phyloP scores from a whole-genome alignment of 2,888 invertebrate species.

The Macropis europaea region DNA sequence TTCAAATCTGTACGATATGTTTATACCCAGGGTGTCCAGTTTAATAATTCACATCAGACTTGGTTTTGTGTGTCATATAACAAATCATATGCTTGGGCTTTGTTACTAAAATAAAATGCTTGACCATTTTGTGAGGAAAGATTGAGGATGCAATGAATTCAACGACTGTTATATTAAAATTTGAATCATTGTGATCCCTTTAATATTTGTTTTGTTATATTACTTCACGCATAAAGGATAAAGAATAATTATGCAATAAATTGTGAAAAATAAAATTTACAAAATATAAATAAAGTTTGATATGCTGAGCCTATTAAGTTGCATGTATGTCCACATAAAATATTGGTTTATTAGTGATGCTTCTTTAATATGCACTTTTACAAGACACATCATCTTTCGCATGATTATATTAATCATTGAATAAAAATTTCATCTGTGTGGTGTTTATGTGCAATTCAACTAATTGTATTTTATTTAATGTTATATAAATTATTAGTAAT shows the following conservation, averaged over 20 bases:
- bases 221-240: conserved; percentile 18
- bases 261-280: conserved; percentile 44
- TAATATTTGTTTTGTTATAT: conserved; percentile 23
- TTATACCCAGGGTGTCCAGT: conserved; percentile 62
- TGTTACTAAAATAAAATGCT: conserved; percentile 48
- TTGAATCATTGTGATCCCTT: conserved; percentile 16
- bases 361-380: conserved; percentile 58
- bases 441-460: conserved; percentile 12
- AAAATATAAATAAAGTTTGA: conserved; percentile 39
- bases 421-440: conserved; percentile 19
- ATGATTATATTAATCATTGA: conserved; percentile 27
- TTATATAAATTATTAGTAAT: conserved; percentile 8
- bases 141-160: conserved; percentile 28
- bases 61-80: conserved; percentile 57
- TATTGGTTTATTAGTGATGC: conserved; percentile 38
- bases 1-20: conserved; percentile 61
- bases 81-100: conserved; percentile 61
- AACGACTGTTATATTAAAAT: conserved; percentile 9
- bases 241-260: conserved; percentile 33
- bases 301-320: conserved; percentile 43
- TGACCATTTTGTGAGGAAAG: conserved; percentile 28
- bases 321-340: conserved; percentile 42
- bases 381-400: conserved; percentile 70
- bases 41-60: conserved; percentile 52
- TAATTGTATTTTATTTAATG: conserved; percentile 12